Evolutionary conservation across 2,888 invertebrate genomes (phyloP).

Genomic region (Neria commutata): DNA sequence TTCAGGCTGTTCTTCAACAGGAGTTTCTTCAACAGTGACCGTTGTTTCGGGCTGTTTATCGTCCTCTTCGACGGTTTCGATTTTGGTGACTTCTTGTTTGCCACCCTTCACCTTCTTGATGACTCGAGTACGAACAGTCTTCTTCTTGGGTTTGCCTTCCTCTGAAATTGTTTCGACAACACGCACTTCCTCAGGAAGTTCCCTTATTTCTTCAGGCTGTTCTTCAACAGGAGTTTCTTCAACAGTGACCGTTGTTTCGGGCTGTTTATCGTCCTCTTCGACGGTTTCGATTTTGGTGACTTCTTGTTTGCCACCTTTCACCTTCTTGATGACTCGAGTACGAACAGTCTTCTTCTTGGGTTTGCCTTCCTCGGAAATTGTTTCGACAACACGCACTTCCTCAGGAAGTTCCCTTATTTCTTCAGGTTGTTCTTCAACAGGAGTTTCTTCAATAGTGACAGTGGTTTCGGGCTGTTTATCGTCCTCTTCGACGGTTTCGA

Average conservation of each 20-base stretch:
- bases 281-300: constrained; percentile 27
- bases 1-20: background rate
- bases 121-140: background rate
- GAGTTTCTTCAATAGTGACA: constrained; percentile 25
- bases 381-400: constrained; percentile 25
- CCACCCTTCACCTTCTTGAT: background rate
- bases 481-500: constrained; percentile 28
- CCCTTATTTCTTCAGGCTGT: background rate
- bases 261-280: constrained; percentile 27
- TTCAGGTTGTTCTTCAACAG: constrained; percentile 17
- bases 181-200: background rate
- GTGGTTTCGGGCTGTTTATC: constrained; percentile 28
- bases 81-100: background rate
- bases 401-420: constrained; percentile 23
- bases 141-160: background rate
- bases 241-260: constrained; percentile 26
- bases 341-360: constrained; percentile 24
- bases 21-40: background rate
- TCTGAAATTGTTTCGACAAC: background rate
- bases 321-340: constrained; percentile 26
- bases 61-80: background rate
- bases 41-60: background rate
- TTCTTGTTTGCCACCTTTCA: constrained; percentile 22
- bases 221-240: constrained; percentile 24
- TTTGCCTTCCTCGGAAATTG: constrained; percentile 25